Conservation (phyloP, 2,888 invertebrate genomes). For the Mesoligia furuncula region DNA sequence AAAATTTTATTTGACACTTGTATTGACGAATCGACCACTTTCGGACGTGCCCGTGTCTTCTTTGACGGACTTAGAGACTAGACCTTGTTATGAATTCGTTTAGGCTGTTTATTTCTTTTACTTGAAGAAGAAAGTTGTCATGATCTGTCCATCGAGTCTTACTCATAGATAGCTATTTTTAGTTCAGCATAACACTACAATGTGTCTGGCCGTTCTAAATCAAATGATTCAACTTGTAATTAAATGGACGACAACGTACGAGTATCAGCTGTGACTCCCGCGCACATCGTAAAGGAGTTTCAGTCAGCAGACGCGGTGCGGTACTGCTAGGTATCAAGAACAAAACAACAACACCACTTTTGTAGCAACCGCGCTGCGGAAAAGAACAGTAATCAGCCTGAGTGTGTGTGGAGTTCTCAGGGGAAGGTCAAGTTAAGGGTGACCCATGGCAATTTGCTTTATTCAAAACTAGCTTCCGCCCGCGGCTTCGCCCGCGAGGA, state of each 20-base stretch:
- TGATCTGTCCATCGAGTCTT: neutral
- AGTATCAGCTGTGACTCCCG: constrained; percentile 18
- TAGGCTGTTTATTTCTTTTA: neutral
- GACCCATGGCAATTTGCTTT: neutral
- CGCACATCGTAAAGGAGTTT: constrained; percentile 9
- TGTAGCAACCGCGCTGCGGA: neutral
- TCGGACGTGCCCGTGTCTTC: no score
- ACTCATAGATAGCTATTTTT: constrained; percentile 13
- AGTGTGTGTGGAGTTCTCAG: neutral
- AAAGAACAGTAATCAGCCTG: neutral
- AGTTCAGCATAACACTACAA: constrained; percentile 18
- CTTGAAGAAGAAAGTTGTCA: constrained; percentile 15
- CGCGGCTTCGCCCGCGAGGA: no score
- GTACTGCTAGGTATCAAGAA: neutral
- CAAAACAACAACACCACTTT: neutral
- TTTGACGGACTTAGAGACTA: no score
- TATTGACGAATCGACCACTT: no score
- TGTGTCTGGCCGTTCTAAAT: constrained; percentile 34
- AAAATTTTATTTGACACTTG: no score
- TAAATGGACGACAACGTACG: constrained; percentile 21
- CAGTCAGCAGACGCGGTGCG: neutral
- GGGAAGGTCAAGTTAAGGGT: neutral
- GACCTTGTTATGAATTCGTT: no score
- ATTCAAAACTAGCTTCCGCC: neutral
- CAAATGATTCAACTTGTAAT: constrained; percentile 40